phyloP scores from a whole-genome alignment of 2,888 invertebrate species.

The Smittia sp. region DNA sequence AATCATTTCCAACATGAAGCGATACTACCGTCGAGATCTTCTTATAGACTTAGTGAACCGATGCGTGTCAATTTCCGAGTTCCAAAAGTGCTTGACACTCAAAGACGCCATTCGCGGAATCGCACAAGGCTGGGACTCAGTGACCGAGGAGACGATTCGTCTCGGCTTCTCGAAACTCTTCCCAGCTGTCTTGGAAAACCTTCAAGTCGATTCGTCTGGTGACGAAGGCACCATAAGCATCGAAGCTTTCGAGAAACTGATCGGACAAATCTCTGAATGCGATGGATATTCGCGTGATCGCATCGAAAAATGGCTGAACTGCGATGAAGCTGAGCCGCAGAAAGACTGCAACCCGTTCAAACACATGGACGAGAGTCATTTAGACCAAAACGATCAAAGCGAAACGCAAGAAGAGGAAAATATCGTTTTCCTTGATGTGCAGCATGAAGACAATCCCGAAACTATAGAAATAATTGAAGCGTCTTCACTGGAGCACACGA shows the following conservation, averaged over 20 bases:
- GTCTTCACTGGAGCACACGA: not conserved
- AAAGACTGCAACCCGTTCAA: conserved; percentile 21
- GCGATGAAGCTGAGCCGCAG: conserved; percentile 39
- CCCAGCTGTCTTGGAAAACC: not conserved
- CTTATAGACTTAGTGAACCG: conserved; percentile 6
- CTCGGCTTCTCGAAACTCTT: conserved; percentile 26
- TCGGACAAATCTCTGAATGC: conserved; percentile 23
- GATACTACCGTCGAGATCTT: conserved; percentile 42
- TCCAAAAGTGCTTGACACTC: conserved; percentile 22
- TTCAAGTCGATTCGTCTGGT: not conserved
- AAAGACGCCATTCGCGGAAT: conserved; percentile 34
- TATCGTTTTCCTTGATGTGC: conserved; percentile 14
- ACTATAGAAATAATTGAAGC: conserved; percentile 14
- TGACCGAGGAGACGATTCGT: conserved; percentile 29
- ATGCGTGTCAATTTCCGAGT: not conserved
- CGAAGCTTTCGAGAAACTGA: conserved; percentile 5
- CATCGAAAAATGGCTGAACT: conserved; percentile 31
- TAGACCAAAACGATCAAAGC: not conserved
- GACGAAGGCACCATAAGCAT: not conserved
- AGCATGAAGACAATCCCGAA: not conserved
- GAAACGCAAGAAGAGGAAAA: conserved; percentile 19
- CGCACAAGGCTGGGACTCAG: conserved; percentile 21
- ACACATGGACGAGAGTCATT: not conserved
- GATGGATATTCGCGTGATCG: conserved; percentile 5
- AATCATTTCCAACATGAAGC: conserved; percentile 43